phyloP scores from a whole-genome alignment of 2,888 invertebrate species.

The Morpho helenor region DNA sequence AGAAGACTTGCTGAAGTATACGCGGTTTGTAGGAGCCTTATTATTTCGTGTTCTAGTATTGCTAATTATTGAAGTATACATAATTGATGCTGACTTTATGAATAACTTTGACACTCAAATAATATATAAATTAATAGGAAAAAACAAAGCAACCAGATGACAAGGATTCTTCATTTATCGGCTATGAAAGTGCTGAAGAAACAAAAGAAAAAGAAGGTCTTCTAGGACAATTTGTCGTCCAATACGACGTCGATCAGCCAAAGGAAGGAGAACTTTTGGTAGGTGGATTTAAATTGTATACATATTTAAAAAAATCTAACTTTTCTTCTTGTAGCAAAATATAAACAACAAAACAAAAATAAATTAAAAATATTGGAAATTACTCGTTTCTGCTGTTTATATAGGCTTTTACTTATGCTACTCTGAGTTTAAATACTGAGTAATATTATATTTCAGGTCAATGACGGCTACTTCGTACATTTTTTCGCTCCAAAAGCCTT shows the following conservation, averaged over 20 bases:
- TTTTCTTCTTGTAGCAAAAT: neutral
- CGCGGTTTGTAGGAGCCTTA: conserved; percentile 38
- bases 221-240: conserved; percentile 80
- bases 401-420: neutral
- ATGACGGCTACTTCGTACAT: conserved; percentile 87
- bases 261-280: conserved; percentile 74
- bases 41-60: neutral
- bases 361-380: neutral
- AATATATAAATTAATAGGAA: conserved; percentile 19
- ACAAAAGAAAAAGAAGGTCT: conserved; percentile 44
- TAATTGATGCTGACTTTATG: neutral
- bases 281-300: conserved; percentile 18
- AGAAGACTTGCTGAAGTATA: conserved; percentile 68
- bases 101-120: neutral
- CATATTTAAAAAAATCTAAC: neutral
- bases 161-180: neutral
- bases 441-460: conserved; percentile 57
- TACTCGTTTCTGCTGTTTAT: neutral
- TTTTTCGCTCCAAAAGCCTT: conserved; percentile 83
- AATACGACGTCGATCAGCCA: conserved; percentile 80
- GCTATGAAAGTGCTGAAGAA: conserved; percentile 14
- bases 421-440: no score
- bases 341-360: neutral
- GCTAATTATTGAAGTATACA: neutral
- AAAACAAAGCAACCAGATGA: conserved; percentile 20